Conservation (phyloP, 2,888 invertebrate species). For the Cryptocephalus primarius region DNA sequence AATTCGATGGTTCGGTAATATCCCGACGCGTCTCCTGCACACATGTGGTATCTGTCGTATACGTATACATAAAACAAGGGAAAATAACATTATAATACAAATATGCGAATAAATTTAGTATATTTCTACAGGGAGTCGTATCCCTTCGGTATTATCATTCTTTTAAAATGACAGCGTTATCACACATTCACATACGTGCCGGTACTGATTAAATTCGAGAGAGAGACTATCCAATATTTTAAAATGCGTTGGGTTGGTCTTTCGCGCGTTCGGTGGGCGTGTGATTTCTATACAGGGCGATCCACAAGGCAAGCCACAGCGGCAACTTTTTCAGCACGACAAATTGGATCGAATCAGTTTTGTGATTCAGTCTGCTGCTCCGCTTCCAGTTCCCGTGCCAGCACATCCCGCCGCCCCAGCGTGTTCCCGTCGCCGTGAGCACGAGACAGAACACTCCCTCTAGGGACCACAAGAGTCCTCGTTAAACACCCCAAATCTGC, state of each 20-base stretch:
- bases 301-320: conserved; percentile 1
- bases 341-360: no score
- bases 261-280: conserved; percentile 18
- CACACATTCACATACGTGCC: conserved; percentile 29
- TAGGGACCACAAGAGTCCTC: no score
- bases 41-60: conserved; percentile 9
- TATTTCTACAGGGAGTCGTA: conserved; percentile 33
- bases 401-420: no score
- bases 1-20: conserved; percentile 5
- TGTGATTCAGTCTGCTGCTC: no score
- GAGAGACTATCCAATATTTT: conserved; percentile 30
- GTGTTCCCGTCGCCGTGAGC: no score
- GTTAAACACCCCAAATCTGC: no score
- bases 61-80: conserved; percentile 13
- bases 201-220: conserved; percentile 37
- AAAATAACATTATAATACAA: conserved; percentile 28
- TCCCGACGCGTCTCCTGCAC: background rate
- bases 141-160: conserved; percentile 38
- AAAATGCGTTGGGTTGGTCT: conserved; percentile 24
- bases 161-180: conserved; percentile 37
- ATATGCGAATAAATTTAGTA: conserved; percentile 30
- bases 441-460: no score
- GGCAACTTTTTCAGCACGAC: conserved; percentile 19
- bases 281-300: conserved; percentile 18
- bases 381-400: no score